Evolutionary conservation across 2,888 invertebrate species (phyloP).

Genomic region (Noctua janthe): DNA sequence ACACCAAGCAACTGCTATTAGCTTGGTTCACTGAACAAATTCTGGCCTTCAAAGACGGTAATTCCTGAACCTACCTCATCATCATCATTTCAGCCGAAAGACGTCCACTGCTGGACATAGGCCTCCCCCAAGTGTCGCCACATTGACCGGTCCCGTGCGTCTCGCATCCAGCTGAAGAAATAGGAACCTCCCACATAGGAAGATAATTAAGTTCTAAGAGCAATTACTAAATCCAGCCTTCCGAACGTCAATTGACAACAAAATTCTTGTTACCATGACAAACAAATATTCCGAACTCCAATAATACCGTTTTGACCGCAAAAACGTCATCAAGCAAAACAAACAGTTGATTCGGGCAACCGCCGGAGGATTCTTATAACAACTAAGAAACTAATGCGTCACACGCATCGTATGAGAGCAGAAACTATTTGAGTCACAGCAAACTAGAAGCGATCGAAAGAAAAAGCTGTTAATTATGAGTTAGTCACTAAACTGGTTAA

Average conservation of each 20-base stretch:
- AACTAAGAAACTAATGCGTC: constrained; percentile 54
- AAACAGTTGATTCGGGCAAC: constrained; percentile 52
- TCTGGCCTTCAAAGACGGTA: not conserved
- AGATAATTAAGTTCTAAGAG: not conserved
- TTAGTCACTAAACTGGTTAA: constrained; percentile 46
- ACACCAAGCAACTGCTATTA: constrained; percentile 9
- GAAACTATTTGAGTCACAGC: constrained; percentile 54
- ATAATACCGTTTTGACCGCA: constrained; percentile 46
- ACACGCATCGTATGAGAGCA: constrained; percentile 39
- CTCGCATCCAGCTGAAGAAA: too few relatives aligned
- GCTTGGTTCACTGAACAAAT: not conserved
- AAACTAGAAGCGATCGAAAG: constrained; percentile 44
- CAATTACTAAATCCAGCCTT: not conserved
- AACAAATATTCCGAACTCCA: constrained; percentile 5
- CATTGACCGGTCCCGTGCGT: too few relatives aligned
- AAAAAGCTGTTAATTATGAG: constrained; percentile 44
- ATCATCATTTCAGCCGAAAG: too few relatives aligned
- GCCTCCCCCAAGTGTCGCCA: too few relatives aligned
- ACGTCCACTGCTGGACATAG: too few relatives aligned
- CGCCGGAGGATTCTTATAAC: constrained; percentile 35
- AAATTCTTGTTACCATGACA: constrained; percentile 32
- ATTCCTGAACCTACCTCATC: too few relatives aligned
- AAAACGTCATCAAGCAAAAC: constrained; percentile 47
- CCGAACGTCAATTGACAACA: constrained; percentile 6
- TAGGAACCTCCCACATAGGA: not conserved